A percentile compares a stretch with the other conserved stretches of the same genome.
These are phyloP conservation scores for Hypomesus transpacificus DNA, from an alignment of 2,113 vertebrate genomes.

Conservation along the genomic window DNA sequence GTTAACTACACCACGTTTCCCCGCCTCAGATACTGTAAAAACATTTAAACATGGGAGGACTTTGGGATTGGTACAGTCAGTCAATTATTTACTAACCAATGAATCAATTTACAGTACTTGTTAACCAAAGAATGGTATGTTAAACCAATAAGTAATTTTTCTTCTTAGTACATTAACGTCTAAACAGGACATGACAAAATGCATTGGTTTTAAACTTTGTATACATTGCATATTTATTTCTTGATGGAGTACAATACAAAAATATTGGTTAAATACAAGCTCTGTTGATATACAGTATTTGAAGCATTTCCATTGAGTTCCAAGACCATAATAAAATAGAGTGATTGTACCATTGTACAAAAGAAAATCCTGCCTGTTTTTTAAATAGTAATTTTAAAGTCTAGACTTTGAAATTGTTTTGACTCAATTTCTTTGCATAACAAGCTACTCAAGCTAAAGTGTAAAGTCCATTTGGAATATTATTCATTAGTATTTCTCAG, in stretches of 20 bases:
- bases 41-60: too few relatives aligned
- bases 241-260: constrained; percentile 45
- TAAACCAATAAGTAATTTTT: background rate
- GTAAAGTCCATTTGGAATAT: too few relatives aligned
- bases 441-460: background rate
- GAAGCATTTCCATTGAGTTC: constrained; percentile 30
- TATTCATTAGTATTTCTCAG: too few relatives aligned
- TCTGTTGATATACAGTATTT: constrained; percentile 26
- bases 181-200: background rate
- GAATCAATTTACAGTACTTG: background rate
- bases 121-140: background rate
- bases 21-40: too few relatives aligned
- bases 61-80: background rate
- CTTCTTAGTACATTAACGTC: background rate
- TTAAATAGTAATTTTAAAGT: too few relatives aligned
- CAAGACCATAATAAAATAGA: constrained; percentile 55
- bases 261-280: constrained; percentile 52
- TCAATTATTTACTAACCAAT: constrained; percentile 19
- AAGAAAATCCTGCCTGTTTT: background rate
- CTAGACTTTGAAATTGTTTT: too few relatives aligned
- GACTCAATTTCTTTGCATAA: constrained; percentile 29
- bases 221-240: constrained; percentile 59
- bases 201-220: background rate
- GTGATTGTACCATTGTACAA: constrained; percentile 28
- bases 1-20: too few relatives aligned